phyloP scores from a whole-genome alignment of 2,888 invertebrate species.

The Ceramica pisi region DNA sequence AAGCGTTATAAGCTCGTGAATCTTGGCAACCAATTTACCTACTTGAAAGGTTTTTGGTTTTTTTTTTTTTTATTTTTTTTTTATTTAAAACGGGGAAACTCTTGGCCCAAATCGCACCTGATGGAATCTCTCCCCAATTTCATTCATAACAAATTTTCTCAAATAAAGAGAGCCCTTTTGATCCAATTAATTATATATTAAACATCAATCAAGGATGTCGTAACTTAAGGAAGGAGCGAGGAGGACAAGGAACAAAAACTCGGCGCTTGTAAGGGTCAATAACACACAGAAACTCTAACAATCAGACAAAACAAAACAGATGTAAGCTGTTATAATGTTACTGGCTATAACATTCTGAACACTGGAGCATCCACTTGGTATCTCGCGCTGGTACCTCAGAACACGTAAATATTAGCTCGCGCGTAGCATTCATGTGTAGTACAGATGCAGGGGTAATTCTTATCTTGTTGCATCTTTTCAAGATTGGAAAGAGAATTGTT shows the following conservation, averaged over 20 bases:
- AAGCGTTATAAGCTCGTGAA: no score
- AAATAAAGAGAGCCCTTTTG: not conserved
- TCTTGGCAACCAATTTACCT: no score
- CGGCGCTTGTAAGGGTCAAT: not conserved
- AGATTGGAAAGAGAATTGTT: not conserved
- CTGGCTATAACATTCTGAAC: not conserved
- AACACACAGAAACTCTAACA: no score
- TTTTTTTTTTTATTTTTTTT: no score
- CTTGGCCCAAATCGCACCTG: no score
- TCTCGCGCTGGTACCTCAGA: slow-evolving; percentile 26
- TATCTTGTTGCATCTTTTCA: not conserved
- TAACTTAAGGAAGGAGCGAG: not conserved
- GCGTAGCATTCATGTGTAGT: slow-evolving; percentile 19
- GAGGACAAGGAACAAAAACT: no score
- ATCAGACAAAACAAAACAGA: not conserved
- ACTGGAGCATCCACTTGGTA: slow-evolving; percentile 9
- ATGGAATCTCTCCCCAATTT: no score
- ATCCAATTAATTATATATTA: not conserved
- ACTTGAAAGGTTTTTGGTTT: no score
- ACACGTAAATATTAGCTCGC: slow-evolving; percentile 58
- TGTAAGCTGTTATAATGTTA: not conserved
- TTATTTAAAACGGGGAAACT: no score
- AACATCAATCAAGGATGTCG: not conserved
- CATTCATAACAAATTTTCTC: no score
- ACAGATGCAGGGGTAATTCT: not conserved